Percentiles rank a stretch among this genome's conserved stretches.
These are phyloP conservation scores for Scleropages formosus DNA, from an alignment of 2,797 vertebrate genomes.

Conservation along the genomic window DNA sequence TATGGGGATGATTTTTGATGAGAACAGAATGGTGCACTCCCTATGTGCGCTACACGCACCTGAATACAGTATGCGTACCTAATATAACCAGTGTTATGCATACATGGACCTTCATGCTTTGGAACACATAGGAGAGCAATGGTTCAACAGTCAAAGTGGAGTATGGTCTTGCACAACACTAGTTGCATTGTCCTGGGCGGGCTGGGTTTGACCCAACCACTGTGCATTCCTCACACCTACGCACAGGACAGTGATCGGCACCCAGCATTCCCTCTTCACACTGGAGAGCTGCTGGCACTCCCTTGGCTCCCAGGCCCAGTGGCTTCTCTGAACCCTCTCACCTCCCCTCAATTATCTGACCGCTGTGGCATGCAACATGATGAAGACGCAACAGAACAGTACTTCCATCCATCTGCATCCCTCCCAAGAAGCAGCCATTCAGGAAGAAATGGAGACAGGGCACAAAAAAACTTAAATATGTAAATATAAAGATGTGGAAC, in stretches of 20 bases:
- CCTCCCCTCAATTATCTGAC: neutral
- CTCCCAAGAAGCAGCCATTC: slow-evolving; percentile 36
- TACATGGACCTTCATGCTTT: neutral
- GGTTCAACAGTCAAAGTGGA: slow-evolving; percentile 11
- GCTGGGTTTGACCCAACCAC: slow-evolving; percentile 36
- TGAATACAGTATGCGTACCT: neutral
- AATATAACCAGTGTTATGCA: neutral
- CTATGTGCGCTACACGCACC: neutral
- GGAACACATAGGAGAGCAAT: slow-evolving; percentile 21
- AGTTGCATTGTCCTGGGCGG: slow-evolving; percentile 41
- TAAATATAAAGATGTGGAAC: slow-evolving; percentile 46
- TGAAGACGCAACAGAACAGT: slow-evolving; percentile 12
- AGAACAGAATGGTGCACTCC: neutral
- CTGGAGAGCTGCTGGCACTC: slow-evolving; percentile 12
- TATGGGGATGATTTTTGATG: neutral
- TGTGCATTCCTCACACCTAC: slow-evolving; percentile 51
- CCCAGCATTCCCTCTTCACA: neutral
- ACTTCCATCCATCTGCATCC: neutral
- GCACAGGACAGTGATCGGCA: slow-evolving; percentile 27
- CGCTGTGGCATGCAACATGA: neutral
- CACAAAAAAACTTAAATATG: slow-evolving; percentile 31
- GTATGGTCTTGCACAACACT: slow-evolving; percentile 36
- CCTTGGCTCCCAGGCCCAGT: slow-evolving; percentile 22
- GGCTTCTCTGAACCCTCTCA: neutral
- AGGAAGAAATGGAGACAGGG: slow-evolving; percentile 34